A percentile compares a stretch with the other conserved stretches of the same genome.
Evolutionary conservation across 2,797 vertebrate species (phyloP).

Genomic region (Brachyrhaphis roseni): DNA sequence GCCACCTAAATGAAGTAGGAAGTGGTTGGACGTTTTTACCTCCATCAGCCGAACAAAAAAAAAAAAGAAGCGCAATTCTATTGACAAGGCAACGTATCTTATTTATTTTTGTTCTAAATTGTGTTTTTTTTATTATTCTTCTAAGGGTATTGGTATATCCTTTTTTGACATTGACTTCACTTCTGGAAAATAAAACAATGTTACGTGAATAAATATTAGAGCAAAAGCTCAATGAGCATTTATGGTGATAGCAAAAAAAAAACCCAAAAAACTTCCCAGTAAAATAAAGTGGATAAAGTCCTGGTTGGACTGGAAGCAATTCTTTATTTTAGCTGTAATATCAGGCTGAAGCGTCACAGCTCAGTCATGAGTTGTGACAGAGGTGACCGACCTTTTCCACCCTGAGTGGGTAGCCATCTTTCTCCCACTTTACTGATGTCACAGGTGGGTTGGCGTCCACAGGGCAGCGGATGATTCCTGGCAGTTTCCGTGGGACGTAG

Average conservation of each 20-base stretch:
- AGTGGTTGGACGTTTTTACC: too few species aligned
- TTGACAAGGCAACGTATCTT: too few species aligned
- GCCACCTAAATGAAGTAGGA: too few species aligned
- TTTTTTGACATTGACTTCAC: background rate
- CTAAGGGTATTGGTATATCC: background rate
- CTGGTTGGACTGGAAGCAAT: background rate
- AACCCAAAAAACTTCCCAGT: background rate
- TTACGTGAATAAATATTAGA: background rate
- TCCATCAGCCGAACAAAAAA: too few species aligned
- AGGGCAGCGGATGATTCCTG: constrained; percentile 97
- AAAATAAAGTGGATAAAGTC: background rate
- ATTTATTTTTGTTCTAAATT: too few species aligned
- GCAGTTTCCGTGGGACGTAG: constrained; percentile 96
- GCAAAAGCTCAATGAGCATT: background rate
- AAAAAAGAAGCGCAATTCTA: too few species aligned
- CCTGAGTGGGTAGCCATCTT: constrained; percentile 94
- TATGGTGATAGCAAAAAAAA: background rate
- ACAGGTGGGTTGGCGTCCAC: constrained; percentile 98
- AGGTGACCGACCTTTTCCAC: constrained; percentile 79
- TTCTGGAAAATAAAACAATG: background rate
- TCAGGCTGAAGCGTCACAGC: background rate
- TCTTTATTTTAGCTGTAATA: background rate
- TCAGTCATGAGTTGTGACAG: background rate
- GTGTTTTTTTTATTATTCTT: background rate
- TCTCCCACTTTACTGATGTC: constrained; percentile 96